Conservation (phyloP, 2,113 vertebrate species). For the Crotalus horridus region DNA sequence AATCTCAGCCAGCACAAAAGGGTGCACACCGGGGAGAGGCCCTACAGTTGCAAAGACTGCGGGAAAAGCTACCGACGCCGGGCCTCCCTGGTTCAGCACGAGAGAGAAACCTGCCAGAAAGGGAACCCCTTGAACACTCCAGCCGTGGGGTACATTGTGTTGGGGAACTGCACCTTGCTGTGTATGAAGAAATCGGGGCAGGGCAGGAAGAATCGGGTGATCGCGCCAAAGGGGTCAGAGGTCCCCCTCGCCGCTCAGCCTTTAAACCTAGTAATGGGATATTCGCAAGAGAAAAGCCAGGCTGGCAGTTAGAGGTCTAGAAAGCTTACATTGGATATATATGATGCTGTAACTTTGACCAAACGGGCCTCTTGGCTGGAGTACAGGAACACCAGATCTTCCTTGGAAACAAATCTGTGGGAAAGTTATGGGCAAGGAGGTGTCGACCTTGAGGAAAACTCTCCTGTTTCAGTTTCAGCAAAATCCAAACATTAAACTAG, state of each 20-base stretch:
- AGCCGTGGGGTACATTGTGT: not conserved
- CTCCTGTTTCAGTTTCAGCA: not conserved
- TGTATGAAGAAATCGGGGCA: not conserved
- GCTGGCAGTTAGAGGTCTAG: not conserved
- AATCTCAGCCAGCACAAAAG: slow-evolving; percentile 22
- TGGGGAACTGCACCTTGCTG: slow-evolving; percentile 18
- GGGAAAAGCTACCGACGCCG: slow-evolving; percentile 22
- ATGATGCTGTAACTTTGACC: not conserved
- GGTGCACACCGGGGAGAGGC: slow-evolving; percentile 16
- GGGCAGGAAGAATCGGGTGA: not conserved
- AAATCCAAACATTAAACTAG: not conserved
- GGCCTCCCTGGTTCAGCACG: slow-evolving; percentile 10
- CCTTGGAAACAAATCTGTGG: too few species aligned
- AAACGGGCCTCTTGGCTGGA: too few species aligned
- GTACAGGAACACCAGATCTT: not conserved
- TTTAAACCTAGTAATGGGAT: not conserved
- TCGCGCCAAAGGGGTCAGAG: slow-evolving; percentile 9
- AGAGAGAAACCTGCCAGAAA: slow-evolving; percentile 11
- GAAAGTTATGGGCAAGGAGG: too few species aligned
- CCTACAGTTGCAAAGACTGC: slow-evolving; percentile 13
- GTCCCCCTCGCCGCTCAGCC: not conserved
- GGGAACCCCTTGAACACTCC: not conserved
- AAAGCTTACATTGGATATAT: too few species aligned
- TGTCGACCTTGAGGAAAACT: too few species aligned
- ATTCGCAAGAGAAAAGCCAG: not conserved